phyloP scores from a whole-genome alignment of 2,888 invertebrate genomes.

The Andricus curvator region DNA sequence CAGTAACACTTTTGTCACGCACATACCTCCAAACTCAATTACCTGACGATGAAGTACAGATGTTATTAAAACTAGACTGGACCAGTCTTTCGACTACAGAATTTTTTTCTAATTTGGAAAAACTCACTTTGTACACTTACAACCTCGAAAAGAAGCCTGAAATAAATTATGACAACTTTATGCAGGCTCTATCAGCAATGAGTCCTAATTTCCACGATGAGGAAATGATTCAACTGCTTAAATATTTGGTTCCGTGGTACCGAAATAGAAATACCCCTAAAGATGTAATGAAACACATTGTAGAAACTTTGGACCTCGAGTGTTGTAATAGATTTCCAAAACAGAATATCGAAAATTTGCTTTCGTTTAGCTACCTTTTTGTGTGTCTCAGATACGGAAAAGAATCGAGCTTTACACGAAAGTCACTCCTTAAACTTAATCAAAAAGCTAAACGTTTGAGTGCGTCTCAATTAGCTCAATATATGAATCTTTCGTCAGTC shows the following conservation, averaged over 20 bases:
- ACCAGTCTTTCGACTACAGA: background rate
- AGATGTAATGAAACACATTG: background rate
- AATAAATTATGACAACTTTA: constrained; percentile 14
- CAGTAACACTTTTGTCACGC: background rate
- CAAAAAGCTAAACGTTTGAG: background rate
- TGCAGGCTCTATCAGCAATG: background rate
- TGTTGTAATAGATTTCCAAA: background rate
- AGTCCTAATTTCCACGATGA: background rate
- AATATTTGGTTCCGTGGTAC: background rate
- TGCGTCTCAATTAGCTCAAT: background rate
- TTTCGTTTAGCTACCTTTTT: background rate
- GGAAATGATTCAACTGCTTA: background rate
- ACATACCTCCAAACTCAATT: background rate
- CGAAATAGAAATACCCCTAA: background rate
- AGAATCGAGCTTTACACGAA: background rate
- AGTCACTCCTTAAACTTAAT: background rate
- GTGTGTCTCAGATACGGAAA: background rate
- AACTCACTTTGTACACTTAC: background rate
- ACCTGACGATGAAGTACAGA: constrained; percentile 9
- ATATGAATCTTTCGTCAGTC: background rate
- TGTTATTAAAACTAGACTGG: constrained; percentile 17
- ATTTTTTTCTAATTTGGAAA: constrained; percentile 19
- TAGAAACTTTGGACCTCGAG: background rate
- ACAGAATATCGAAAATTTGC: background rate
- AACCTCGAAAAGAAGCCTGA: background rate